phyloP scores from a whole-genome alignment of 2,888 invertebrate genomes.

The Archips xylosteana region DNA sequence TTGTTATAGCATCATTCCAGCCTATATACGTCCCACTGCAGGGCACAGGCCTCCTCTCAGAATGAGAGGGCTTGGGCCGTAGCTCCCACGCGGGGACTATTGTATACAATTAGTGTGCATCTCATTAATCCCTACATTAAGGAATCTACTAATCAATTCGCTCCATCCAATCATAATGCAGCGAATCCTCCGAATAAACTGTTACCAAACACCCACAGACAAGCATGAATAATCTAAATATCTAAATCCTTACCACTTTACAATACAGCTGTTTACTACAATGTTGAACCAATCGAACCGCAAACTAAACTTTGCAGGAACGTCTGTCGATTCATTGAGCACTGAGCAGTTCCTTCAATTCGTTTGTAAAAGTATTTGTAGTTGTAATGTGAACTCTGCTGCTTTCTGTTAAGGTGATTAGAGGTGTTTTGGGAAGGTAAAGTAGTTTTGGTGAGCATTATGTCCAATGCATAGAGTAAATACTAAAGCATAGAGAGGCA shows the following conservation, averaged over 20 bases:
- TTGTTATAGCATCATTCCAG: too few relatives aligned
- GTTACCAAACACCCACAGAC: neutral
- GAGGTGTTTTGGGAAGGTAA: neutral
- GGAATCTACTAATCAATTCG: conserved; percentile 31
- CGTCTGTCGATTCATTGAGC: conserved; percentile 39
- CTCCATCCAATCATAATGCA: conserved; percentile 39
- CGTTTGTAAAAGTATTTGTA: conserved; percentile 13
- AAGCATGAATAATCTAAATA: neutral
- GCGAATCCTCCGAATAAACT: conserved; percentile 36
- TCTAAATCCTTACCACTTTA: neutral
- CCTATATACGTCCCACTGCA: too few relatives aligned
- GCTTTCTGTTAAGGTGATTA: neutral
- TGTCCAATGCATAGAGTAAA: conserved; percentile 22
- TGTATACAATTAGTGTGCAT: conserved; percentile 25
- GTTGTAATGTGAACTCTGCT: neutral
- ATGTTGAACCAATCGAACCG: conserved; percentile 1
- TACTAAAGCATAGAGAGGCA: neutral
- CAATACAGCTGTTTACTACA: conserved; percentile 8
- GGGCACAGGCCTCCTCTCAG: too few relatives aligned
- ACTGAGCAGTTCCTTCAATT: conserved; percentile 36
- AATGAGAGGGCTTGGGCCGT: too few relatives aligned
- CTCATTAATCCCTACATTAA: conserved; percentile 22
- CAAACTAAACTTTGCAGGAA: conserved; percentile 32
- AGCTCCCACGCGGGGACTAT: too few relatives aligned
- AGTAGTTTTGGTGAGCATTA: conserved; percentile 12